Evolutionary conservation across 2,888 invertebrate genomes (phyloP).

Genomic region (Periphyllus acericola): DNA sequence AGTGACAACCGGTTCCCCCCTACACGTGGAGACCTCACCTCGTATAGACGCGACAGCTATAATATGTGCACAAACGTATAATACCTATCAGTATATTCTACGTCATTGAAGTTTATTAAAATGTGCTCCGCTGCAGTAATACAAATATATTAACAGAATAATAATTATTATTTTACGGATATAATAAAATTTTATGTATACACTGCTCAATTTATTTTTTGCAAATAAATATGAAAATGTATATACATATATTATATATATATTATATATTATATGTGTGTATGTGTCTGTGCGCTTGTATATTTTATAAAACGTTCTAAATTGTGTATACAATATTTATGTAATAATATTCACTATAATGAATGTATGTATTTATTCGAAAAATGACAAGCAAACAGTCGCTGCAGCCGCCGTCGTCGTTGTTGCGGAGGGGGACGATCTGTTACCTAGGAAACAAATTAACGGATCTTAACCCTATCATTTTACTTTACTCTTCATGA

Average conservation of each 20-base stretch:
- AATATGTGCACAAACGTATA: background rate
- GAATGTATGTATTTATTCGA: constrained; percentile 11
- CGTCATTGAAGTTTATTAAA: constrained; percentile 30
- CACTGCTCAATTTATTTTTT: constrained; percentile 11
- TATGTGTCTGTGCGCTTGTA: background rate
- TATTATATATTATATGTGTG: background rate
- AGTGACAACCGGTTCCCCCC: constrained; percentile 61
- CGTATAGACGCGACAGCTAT: background rate
- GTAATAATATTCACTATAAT: background rate
- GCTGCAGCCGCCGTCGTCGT: background rate
- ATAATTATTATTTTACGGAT: constrained; percentile 33
- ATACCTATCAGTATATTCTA: background rate
- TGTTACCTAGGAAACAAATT: constrained; percentile 62
- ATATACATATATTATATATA: background rate
- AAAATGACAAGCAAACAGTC: constrained; percentile 1
- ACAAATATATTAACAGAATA: constrained; percentile 34
- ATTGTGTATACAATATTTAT: background rate
- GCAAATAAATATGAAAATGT: background rate
- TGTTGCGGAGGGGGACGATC: constrained; percentile 11
- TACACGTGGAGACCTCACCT: constrained; percentile 5
- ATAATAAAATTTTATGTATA: constrained; percentile 32
- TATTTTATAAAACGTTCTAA: background rate
- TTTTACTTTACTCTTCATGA: constrained; percentile 55
- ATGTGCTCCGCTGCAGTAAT: background rate
- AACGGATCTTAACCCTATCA: constrained; percentile 57